Base-by-base conservation (phyloP, 2,113 vertebrate genomes). In the Otocyon megalotis region DNA sequence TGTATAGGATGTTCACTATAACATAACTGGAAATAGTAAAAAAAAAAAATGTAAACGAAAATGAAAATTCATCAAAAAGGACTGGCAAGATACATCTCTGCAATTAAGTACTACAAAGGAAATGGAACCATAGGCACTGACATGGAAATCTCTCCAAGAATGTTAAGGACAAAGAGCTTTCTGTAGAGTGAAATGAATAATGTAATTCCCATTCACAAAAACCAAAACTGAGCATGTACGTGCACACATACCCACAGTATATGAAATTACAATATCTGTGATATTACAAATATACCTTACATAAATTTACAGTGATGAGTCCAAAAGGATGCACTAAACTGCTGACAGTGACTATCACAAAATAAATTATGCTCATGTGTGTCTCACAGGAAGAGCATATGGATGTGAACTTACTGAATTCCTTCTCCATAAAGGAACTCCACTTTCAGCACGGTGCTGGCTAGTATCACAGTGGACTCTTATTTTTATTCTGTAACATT, bases 401-500 rank as follows among this genome's bases (percentile, higher is more conserved):
- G 37, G 20, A 43, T 43, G 48, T 50, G 58, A 65, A 58, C 82
- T 76, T 93, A 60, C 48, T 60, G 48, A 76, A 88, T 67, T 74
- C 4, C 30, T 60, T 50, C 65, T 37, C 28, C 54, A 16, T 65
- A 80, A 90, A 91, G 37, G 11, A 94, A 50, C 24, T 32, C 17
- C 58, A 56, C 24, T 87, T 76, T 74, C 24, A 83, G 30, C 3
- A 30, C 4, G 28, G 15, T 28, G 10, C 22, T 71, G 53, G 19
- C 11, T 43, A 58, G 20, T 76, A 56, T 19, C 74, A 87, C 17
- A 74, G 30, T 58, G 0, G 43, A 48, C 58, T 76, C 43, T 65
- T 17, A 82, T 72, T 93, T 92, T 84, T n/a, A 80, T 15, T 74
- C 67, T 80, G 8, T 67, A 94, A 96, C 48, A 92, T 85, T 85